Evolutionary conservation across 23 tunicate species (phyloP).

Genomic region (Diplosoma virens): DNA sequence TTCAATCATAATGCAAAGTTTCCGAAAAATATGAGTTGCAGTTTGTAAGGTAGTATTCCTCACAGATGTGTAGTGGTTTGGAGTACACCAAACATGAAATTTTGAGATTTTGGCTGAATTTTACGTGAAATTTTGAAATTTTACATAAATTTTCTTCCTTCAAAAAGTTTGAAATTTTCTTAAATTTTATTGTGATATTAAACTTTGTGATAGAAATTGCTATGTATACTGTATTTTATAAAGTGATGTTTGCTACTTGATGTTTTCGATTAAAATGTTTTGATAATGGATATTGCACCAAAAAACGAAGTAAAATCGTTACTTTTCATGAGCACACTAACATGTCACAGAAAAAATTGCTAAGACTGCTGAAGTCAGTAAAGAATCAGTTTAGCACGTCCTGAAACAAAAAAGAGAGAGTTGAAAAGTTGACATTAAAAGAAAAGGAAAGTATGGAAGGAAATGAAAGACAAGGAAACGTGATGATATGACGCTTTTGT

Average conservation of each 20-base stretch:
- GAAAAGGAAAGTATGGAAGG: too few species aligned
- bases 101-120: constrained; percentile 1
- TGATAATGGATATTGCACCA: not conserved
- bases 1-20: constrained; percentile 9
- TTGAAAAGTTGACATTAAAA: not conserved
- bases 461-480: too few species aligned
- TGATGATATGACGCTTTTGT: not conserved
- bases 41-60: constrained; percentile 12
- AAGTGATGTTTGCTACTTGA: not conserved
- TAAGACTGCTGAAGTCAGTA: not conserved
- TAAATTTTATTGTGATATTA: not conserved
- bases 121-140: not conserved
- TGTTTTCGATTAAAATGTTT: not conserved
- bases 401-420: not conserved
- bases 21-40: constrained; percentile 5
- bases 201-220: not conserved
- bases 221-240: not conserved
- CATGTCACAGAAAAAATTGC: too few species aligned
- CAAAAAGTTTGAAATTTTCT: not conserved
- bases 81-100: constrained; percentile 9
- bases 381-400: not conserved
- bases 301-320: too few species aligned
- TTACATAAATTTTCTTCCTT: too few species aligned
- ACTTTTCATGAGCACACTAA: too few species aligned
- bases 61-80: constrained; percentile 2